Evolutionary conservation across 2,113 vertebrate genomes (phyloP), one percentile per base, ranked within the genome.

Genomic region (Leucopsar rothschildi): DNA sequence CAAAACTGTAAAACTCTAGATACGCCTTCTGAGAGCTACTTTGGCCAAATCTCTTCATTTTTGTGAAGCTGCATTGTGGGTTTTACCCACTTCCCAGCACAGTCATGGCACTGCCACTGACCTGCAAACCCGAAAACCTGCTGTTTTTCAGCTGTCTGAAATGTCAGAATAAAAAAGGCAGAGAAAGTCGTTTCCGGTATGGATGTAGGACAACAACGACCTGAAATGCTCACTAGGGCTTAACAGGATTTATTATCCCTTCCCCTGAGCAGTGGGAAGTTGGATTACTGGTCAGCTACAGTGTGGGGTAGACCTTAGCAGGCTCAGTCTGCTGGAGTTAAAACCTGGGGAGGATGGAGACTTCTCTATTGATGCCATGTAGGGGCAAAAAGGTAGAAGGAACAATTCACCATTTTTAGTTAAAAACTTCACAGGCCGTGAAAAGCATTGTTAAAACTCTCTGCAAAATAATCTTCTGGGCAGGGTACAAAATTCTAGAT

Each of bases 161-260:
- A 17, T 40, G 35, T 59, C n/a, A n/a, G 40, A 37, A 29, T 19
- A 39, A 50, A 55, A 76, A 86, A 63, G 86, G 29, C 22, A 75
- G 37, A 77, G 37, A 33, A 27, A 68, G 37, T 21, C 37, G 44
- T 27, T 68, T 35, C 53, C 0, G 0, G 8, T 25, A 7, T 21
- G 50, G 24, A n/a, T 65, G 21, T 45, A 75, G 61, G 31, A 33
- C 40, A 61, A 9, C 0, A 0, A 28, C 44, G 22, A 69, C 50
- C 9, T 91, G 28, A 89, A 87, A 79, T 42, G 24, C 15, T 75
- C 28, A 19, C 28, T 42, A 0, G 42, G 69, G 25, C 8, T 77
- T 44, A 75, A 50, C 10, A 50, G 56, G 50, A 39, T 79, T 72
- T 71, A 65, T 52, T 33, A 35, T 42, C 7, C 50, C 35, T 72